These are phyloP conservation scores for Nixonia krombeini DNA, from an alignment of 1,140 invertebrate species.

Conservation along the genomic window DNA sequence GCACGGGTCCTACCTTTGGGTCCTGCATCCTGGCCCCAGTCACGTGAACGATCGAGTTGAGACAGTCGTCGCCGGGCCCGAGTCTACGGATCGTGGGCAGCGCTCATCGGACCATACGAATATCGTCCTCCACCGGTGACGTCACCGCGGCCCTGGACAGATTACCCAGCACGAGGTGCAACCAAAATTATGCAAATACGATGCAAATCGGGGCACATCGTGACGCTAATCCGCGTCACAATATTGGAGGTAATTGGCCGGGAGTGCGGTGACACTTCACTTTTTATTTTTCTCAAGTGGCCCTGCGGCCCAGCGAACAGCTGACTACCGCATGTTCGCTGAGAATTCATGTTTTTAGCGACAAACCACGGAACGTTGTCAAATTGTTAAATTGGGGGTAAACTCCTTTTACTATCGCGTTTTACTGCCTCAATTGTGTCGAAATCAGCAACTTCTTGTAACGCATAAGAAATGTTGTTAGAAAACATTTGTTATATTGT, in stretches of 20 bases:
- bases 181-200: conserved; percentile 70
- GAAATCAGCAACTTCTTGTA: no score
- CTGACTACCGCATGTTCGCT: conserved; percentile 4
- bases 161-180: conserved; percentile 61
- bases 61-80: conserved; percentile 7
- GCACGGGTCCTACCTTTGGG: conserved; percentile 54
- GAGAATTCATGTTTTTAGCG: conserved; percentile 14
- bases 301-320: no score
- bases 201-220: conserved; percentile 68
- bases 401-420: no score
- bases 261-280: conserved; percentile 49
- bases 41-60: conserved; percentile 8
- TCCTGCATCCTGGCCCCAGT: conserved; percentile 17
- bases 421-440: no score
- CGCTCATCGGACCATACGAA: conserved; percentile 5
- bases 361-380: background rate
- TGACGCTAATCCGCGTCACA: conserved; percentile 69
- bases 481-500: no score
- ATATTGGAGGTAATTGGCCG: conserved; percentile 71
- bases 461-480: no score
- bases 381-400: no score
- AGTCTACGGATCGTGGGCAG: conserved; percentile 3
- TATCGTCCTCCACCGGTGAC: conserved; percentile 34
- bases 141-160: conserved; percentile 50
- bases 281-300: conserved; percentile 44